A percentile compares a stretch with the other conserved stretches of the same genome.
Evolutionary conservation across 2,113 vertebrate genomes (phyloP).

Genomic region (Megaleporinus macrocephalus): DNA sequence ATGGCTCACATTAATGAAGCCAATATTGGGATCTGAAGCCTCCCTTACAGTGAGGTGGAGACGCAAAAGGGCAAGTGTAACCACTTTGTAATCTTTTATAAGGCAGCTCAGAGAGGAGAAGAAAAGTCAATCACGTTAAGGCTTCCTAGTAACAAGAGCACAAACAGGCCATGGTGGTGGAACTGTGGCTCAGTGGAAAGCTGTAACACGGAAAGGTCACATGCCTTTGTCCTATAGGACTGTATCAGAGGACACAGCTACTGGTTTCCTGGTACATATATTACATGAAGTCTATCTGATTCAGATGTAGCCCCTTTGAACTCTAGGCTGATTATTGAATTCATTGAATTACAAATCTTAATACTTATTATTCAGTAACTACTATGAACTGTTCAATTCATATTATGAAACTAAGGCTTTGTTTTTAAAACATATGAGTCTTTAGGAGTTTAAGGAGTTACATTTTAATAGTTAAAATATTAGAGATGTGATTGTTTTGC

Average conservation of each 20-base stretch:
- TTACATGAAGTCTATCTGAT: not conserved
- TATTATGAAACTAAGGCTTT: no score
- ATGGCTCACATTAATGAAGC: constrained; percentile 1
- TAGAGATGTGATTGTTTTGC: no score
- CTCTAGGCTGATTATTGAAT: no score
- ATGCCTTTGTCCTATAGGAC: not conserved
- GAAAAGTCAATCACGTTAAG: constrained; percentile 16
- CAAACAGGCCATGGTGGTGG: constrained; percentile 21
- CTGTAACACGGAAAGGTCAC: no score
- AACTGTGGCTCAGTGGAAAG: constrained; percentile 23
- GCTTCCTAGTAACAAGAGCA: constrained; percentile 22
- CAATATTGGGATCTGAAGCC: constrained; percentile 23
- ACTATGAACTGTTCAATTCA: no score
- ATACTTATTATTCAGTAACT: no score
- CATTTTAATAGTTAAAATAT: no score
- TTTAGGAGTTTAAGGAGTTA: no score
- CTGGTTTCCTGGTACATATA: not conserved
- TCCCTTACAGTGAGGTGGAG: not conserved
- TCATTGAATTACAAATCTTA: no score
- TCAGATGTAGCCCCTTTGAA: no score
- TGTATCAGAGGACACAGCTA: not conserved
- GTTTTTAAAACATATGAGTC: no score
- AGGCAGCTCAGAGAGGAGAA: not conserved
- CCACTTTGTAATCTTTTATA: constrained; percentile 8
- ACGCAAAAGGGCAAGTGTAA: constrained; percentile 10